Conservation (phyloP, 2,797 vertebrate genomes). For the Pangasius mekongensis region DNA sequence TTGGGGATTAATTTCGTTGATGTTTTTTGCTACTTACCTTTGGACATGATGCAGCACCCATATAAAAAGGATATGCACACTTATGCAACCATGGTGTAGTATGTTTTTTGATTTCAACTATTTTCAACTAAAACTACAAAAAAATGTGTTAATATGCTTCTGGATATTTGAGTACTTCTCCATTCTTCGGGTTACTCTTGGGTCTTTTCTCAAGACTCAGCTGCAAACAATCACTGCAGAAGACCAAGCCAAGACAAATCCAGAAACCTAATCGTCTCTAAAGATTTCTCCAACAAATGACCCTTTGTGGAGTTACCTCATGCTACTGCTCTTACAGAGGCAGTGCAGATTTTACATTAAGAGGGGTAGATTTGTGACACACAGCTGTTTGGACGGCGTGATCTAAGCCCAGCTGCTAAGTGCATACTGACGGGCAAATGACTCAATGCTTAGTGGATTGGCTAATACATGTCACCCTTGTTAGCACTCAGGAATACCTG, state of each 20-base stretch:
- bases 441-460: not conserved
- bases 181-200: not conserved
- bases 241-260: conserved; percentile 7
- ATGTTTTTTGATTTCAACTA: not conserved
- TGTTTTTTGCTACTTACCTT: not conserved
- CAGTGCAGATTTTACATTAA: not conserved
- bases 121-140: not conserved
- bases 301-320: conserved; percentile 31
- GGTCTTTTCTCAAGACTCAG: conserved; percentile 4
- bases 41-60: not conserved
- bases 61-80: not conserved
- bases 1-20: not conserved
- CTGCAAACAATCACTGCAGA: not conserved
- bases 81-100: not conserved
- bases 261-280: conserved; percentile 9
- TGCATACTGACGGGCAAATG: not conserved
- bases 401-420: conserved; percentile 29
- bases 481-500: not conserved
- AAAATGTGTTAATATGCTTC: not conserved
- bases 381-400: conserved; percentile 1
- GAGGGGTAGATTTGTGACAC: conserved; percentile 1
- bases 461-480: conserved; percentile 1
- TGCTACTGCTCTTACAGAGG: not conserved
- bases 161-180: not conserved
- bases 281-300: conserved; percentile 25